Percentiles rank a stretch among this genome's conserved stretches.
Evolutionary conservation across 2,797 vertebrate species (phyloP).

Genomic region (Myotis daubentonii): DNA sequence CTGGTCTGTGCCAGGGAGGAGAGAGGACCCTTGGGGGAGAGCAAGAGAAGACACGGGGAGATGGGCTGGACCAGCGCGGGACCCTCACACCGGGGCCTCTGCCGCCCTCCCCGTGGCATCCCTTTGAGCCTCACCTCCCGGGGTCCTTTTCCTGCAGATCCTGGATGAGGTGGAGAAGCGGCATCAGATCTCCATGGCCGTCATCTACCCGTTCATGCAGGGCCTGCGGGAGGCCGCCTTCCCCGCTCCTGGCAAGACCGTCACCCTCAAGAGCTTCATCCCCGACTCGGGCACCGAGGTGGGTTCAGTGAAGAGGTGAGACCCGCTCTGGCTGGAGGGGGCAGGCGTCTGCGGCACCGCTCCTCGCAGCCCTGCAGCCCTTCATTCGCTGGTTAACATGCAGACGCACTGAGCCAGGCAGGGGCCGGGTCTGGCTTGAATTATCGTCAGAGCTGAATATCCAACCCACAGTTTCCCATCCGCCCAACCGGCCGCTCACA

Average conservation of each 20-base stretch:
- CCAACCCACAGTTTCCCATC: neutral
- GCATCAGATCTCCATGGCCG: slow-evolving; percentile 94
- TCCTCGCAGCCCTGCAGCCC: neutral
- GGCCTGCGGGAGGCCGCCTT: slow-evolving; percentile 94
- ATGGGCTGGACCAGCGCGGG: neutral
- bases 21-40: neutral
- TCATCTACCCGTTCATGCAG: slow-evolving; percentile 99
- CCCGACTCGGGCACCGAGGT: slow-evolving; percentile 96
- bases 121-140: neutral
- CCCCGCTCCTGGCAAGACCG: slow-evolving; percentile 94
- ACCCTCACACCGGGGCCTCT: neutral
- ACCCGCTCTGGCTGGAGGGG: neutral
- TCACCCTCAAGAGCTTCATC: slow-evolving; percentile 98
- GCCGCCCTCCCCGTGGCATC: fast-evolving
- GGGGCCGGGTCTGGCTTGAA: neutral
- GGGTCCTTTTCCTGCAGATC: slow-evolving; percentile 86
- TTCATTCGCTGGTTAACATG: neutral
- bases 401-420: neutral
- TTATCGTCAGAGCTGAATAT: neutral
- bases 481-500: neutral
- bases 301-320: neutral
- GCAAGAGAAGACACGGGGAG: neutral
- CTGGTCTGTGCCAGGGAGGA: neutral
- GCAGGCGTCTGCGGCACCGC: neutral
- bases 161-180: slow-evolving; percentile 98